Evolutionary conservation across 2,113 vertebrate genomes (phyloP).

Genomic region (Furnarius figulus): DNA sequence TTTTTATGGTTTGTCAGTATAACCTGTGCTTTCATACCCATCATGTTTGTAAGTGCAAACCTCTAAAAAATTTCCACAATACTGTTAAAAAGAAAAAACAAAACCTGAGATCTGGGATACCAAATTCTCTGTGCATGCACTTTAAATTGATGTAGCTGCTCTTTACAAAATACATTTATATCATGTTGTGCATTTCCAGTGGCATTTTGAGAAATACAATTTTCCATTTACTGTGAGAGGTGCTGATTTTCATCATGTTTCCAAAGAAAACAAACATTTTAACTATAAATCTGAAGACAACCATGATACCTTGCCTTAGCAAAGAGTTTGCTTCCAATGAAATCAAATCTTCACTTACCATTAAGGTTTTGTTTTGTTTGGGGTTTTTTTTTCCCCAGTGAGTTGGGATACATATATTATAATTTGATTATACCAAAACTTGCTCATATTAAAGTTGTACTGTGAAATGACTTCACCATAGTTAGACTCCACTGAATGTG

Average conservation of each 20-base stretch:
- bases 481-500: slow-evolving; percentile 64
- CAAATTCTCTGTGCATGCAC: slow-evolving; percentile 8
- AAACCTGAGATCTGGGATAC: background rate
- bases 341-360: slow-evolving; percentile 49
- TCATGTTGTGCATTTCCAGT: slow-evolving; percentile 50
- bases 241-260: slow-evolving; percentile 41
- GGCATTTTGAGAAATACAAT: slow-evolving; percentile 53
- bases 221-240: slow-evolving; percentile 54
- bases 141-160: slow-evolving; percentile 45
- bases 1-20: background rate
- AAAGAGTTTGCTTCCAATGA: slow-evolving; percentile 32
- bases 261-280: slow-evolving; percentile 59
- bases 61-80: slow-evolving; percentile 8
- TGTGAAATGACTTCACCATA: slow-evolving; percentile 67
- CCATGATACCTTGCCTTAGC: slow-evolving; percentile 45
- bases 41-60: background rate
- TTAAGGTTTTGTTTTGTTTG: slow-evolving; percentile 43
- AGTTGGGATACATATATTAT: slow-evolving; percentile 60
- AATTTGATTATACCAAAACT: slow-evolving; percentile 65
- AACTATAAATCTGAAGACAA: slow-evolving; percentile 41
- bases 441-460: slow-evolving; percentile 69
- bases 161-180: slow-evolving; percentile 37
- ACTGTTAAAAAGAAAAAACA: slow-evolving; percentile 11
- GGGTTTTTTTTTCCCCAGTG: background rate
- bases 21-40: background rate